Evolutionary conservation across 2,888 invertebrate genomes (phyloP).

Genomic region (Drosophila dives): DNA sequence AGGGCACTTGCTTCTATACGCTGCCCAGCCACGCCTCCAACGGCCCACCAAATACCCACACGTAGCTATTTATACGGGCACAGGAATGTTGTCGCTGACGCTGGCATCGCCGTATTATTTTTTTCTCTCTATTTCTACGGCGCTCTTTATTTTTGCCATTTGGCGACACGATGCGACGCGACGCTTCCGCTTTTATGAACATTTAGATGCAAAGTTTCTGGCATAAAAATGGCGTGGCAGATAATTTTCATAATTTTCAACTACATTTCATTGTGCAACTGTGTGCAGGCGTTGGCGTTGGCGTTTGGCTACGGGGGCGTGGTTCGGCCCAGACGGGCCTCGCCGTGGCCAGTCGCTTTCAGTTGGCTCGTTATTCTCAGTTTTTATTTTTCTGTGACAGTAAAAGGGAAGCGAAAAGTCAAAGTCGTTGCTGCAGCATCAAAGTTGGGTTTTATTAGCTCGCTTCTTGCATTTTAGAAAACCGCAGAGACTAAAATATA

Average conservation of each 20-base stretch:
- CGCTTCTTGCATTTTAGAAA: slow-evolving; percentile 50
- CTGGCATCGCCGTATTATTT: slow-evolving; percentile 27
- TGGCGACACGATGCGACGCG: slow-evolving; percentile 65
- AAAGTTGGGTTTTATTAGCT: slow-evolving; percentile 73
- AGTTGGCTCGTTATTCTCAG: slow-evolving; percentile 67
- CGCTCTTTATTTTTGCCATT: slow-evolving; percentile 49
- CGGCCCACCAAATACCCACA: slow-evolving; percentile 32
- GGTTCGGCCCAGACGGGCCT: slow-evolving; percentile 21
- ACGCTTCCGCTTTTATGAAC: slow-evolving; percentile 78
- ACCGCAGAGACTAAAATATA: neutral
- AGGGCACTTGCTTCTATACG: slow-evolving; percentile 33
- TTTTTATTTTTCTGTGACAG: slow-evolving; percentile 75
- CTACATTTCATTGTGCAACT: slow-evolving; percentile 78
- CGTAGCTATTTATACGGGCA: slow-evolving; percentile 23
- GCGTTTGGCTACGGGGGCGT: slow-evolving; percentile 50
- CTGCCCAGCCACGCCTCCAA: slow-evolving; percentile 44
- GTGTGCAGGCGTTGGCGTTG: slow-evolving; percentile 63
- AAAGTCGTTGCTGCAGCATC: slow-evolving; percentile 53
- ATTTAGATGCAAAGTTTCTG: slow-evolving; percentile 81
- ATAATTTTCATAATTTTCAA: slow-evolving; percentile 81
- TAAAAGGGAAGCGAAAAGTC: slow-evolving; percentile 70
- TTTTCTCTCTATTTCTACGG: slow-evolving; percentile 13
- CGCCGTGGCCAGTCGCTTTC: slow-evolving; percentile 46
- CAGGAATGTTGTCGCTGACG: slow-evolving; percentile 25
- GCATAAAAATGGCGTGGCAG: slow-evolving; percentile 80